phyloP scores from a whole-genome alignment of 2,113 vertebrate genomes.

The Mobula birostris region DNA sequence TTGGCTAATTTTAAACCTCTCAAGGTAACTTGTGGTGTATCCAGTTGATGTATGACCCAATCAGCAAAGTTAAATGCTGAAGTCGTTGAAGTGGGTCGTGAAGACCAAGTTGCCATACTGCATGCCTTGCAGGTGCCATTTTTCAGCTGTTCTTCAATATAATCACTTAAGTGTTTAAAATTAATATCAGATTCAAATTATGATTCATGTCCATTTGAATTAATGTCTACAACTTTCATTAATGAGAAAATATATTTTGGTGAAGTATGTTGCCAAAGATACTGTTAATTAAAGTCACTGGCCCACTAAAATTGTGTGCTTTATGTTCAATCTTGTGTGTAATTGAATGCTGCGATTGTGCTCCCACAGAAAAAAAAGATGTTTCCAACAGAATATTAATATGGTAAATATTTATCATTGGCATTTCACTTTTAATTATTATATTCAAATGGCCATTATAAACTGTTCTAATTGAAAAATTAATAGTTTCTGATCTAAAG shows the following conservation, averaged over 20 bases:
- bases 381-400: neutral
- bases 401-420: neutral
- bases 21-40: no score
- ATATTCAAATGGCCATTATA: neutral
- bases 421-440: neutral
- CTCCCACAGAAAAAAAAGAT: neutral
- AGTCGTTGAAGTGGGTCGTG: no score
- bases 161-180: no score
- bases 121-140: no score
- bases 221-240: neutral
- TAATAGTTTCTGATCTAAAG: constrained; percentile 7
- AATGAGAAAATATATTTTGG: constrained; percentile 21
- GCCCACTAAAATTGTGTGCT: constrained; percentile 8
- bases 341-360: constrained; percentile 28
- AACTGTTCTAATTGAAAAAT: neutral
- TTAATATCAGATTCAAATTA: neutral
- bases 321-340: constrained; percentile 33
- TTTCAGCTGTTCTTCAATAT: neutral
- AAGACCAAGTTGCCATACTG: no score
- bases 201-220: neutral
- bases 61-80: no score
- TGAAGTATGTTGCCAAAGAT: constrained; percentile 14
- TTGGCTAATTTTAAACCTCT: no score
- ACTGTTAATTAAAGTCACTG: constrained; percentile 35
- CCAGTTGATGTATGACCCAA: no score